These are phyloP conservation scores for Probaryconus sp. DNA, from an alignment of 1,140 invertebrate species.

Conservation along the genomic window DNA sequence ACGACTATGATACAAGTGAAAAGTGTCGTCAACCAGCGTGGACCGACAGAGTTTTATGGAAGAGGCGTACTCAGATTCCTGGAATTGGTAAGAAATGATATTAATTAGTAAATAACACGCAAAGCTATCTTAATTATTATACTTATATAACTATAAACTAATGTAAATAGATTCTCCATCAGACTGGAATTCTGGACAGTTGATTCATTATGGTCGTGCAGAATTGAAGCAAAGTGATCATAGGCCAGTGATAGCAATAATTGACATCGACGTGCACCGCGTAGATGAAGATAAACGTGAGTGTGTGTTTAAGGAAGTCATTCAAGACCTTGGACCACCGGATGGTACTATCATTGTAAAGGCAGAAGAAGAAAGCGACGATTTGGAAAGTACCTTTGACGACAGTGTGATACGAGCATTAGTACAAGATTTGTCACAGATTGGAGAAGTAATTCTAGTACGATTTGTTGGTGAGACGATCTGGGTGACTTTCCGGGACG, in stretches of 20 bases:
- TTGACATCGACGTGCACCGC: constrained; percentile 91
- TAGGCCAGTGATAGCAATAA: constrained; percentile 92
- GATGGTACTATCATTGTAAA: constrained; percentile 95
- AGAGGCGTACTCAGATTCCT: constrained; percentile 84
- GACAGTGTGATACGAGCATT: constrained; percentile 86
- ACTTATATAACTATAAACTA: not conserved
- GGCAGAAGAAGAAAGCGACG: constrained; percentile 70
- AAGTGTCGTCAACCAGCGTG: constrained; percentile 98
- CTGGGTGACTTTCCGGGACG: constrained; percentile 93
- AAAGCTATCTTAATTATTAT: no score
- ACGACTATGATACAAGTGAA: constrained; percentile 99
- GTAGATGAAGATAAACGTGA: constrained; percentile 86
- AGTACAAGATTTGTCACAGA: constrained; percentile 85
- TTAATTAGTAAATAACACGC: not conserved
- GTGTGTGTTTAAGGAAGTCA: constrained; percentile 89
- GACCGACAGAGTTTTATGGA: constrained; percentile 98
- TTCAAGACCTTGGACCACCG: constrained; percentile 92
- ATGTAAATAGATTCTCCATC: constrained; percentile 75
- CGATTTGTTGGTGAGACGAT: constrained; percentile 93
- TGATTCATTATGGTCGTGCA: constrained; percentile 93
- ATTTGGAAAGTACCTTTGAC: constrained; percentile 79
- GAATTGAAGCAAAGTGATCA: constrained; percentile 99
- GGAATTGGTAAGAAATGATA: constrained; percentile 80
- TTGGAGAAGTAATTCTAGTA: constrained; percentile 92
- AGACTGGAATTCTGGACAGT: constrained; percentile 86